Conservation (phyloP, 2,797 vertebrate genomes). For the Acrossocheilus wenchowensis region DNA sequence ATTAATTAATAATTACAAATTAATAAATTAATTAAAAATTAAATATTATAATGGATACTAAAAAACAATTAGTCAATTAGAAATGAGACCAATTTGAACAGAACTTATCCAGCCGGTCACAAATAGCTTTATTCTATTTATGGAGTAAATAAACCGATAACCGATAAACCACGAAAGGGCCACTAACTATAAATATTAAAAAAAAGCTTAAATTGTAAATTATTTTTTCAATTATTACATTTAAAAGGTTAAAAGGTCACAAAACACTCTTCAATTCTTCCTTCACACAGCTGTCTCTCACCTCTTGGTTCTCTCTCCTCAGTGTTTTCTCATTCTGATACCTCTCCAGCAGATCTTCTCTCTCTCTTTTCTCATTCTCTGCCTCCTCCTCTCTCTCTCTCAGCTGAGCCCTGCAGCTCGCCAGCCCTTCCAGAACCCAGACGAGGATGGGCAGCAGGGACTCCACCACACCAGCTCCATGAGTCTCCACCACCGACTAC, state of each 20-base stretch:
- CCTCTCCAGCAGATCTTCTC: slow-evolving; percentile 74
- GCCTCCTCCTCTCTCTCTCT: slow-evolving; percentile 76
- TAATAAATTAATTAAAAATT: too few species aligned
- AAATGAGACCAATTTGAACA: not conserved
- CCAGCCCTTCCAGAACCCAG: slow-evolving; percentile 82
- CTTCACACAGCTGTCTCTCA: slow-evolving; percentile 51
- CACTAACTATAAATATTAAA: not conserved
- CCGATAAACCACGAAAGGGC: not conserved
- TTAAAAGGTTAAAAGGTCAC: not conserved
- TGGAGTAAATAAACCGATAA: not conserved
- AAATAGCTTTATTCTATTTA: not conserved
- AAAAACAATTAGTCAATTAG: not conserved
- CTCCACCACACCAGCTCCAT: slow-evolving; percentile 81
- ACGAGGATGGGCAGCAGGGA: slow-evolving; percentile 82
- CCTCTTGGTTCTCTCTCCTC: slow-evolving; percentile 81
- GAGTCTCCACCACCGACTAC: slow-evolving; percentile 78
- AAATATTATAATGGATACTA: not conserved
- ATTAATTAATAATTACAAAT: not conserved
- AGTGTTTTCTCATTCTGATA: slow-evolving; percentile 76
- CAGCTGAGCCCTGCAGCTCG: slow-evolving; percentile 78
- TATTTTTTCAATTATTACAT: not conserved
- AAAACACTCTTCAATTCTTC: not conserved
- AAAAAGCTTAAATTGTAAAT: not conserved
- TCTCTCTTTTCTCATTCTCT: slow-evolving; percentile 76
- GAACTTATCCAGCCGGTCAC: not conserved